Evolutionary conservation across 2,888 invertebrate species (phyloP), one percentile per base, ranked within the genome.

Genomic region (Penaeus monodon): DNA sequence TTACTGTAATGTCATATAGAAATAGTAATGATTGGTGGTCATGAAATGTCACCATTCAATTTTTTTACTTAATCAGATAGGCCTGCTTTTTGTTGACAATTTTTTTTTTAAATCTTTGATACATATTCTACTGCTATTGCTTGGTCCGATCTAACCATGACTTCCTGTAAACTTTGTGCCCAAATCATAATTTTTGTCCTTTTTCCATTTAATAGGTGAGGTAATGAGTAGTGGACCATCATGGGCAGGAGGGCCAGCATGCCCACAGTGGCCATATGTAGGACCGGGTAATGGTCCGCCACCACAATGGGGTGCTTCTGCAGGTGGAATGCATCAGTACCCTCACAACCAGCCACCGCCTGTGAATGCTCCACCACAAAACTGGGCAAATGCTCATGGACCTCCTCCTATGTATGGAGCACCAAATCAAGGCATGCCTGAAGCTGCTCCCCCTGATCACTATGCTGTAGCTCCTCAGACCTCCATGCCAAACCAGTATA

Each of bases 201-300:
- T 7, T 10, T 10, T 57, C 57, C 14, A 57, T 57, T 57, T 17
- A 57, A 57, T 24, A 79, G 79, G 65, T 65, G 79, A 65, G 22
- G 10, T 65, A 22, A 79, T 79, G 79, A 79, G 79, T 79, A 63
- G 24, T 38, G 79, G 79, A 65, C 65, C 64, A 79, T 14, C 79
- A 65, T 79, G 79, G 79, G 33, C 79, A 33, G 79, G 65, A 33
- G 79, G 79, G 49, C 57, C 57, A 44, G 65, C 22, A n/a, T 64
- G 65, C 33, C 79, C 79, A 8, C 79, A 78, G 63, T 78, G 78
- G 78, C 29, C 78, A 64, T 63, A 78, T 29, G 20, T 29, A 27
- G 64, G 78, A n/a, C 63, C 64, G n/a, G 78, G 78, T 33, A 63
- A 78, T 78, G n/a, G 78, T 78, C 64, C 63, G 17, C 63, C 78